Base-by-base conservation (phyloP, 2,113 vertebrate species). In the Azemiops feae region DNA sequence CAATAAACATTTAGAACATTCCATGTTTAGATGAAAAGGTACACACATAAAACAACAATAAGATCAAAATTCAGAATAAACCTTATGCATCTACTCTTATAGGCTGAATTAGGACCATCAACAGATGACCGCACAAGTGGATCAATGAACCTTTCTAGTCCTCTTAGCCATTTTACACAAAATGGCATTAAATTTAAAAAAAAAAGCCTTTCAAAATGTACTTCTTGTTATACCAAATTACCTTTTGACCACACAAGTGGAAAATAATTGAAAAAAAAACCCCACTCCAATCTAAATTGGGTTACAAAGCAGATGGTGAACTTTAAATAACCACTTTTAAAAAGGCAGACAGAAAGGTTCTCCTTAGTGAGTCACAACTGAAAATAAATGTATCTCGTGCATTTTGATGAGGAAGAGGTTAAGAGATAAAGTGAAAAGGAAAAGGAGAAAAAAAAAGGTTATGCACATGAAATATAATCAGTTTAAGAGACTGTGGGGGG, bases 181-280 rank as follows among this genome's bases (percentile, higher is more conserved):
- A 54, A 96, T 96, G 96, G 96, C 96, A 97, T 96, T 97, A 97
- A 97, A 95, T 96, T 97, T 97, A 97, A 95, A 96, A 98, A 95
- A 85, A 92, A 90, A 90, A 92, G 22, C 88, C 92, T 93, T 96
- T 96, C 90, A 92, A 95, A 91, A 93, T 93, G 95, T 89, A 97
- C 96, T 96, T 96, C 96, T 98, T 95, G 93, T 94, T 95, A 97
- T 97, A 97, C 97, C 96, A 97, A 97, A 97, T 96, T 98, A 97
- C 96, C 97, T 97, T 96, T 97, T 97, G 98, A 97, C 98, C 98
- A 98, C 98, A 98, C 98, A 98, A 96, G 97, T 92, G 95, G 98
- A 97, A 97, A 97, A 97, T 98, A 97, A 98, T 98, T 97, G 97
- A 97, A 97, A 64, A 64, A 64, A n/a, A 30, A n/a, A 2, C 0